These are phyloP conservation scores for Centropyge bicolor DNA, from an alignment of 2,797 vertebrate species.

Conservation along the genomic window DNA sequence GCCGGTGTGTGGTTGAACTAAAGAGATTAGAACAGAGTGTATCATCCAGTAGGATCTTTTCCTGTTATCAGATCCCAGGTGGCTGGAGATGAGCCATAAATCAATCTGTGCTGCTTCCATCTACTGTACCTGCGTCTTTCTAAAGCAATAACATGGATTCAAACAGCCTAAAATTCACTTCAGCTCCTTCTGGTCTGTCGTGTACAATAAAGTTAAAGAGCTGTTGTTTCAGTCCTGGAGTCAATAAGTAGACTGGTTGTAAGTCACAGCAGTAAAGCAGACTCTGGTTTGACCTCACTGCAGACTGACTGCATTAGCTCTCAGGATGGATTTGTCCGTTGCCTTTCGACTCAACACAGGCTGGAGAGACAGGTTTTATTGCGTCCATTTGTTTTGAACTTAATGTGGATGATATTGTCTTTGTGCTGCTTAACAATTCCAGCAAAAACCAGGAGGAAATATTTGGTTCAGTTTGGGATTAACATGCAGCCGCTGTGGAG, in stretches of 20 bases:
- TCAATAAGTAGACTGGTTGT: slow-evolving; percentile 9
- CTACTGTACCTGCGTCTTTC: not conserved
- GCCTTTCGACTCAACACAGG: not conserved
- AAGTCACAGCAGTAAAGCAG: not conserved
- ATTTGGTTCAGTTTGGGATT: not conserved
- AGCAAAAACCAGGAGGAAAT: not conserved
- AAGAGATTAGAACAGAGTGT: not conserved
- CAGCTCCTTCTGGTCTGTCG: not conserved
- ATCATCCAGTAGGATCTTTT: not conserved
- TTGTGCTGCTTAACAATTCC: not conserved
- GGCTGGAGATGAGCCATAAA: slow-evolving; percentile 10
- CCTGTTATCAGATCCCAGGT: not conserved
- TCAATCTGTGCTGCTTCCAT: not conserved
- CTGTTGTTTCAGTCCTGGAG: slow-evolving; percentile 16
- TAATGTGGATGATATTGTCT: no score
- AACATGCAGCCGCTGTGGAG: not conserved
- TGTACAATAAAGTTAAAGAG: slow-evolving; percentile 27
- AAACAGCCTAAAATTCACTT: not conserved
- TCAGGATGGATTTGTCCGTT: no score
- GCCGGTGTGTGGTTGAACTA: not conserved
- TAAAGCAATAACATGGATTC: not conserved
- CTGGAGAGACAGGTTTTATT: not conserved
- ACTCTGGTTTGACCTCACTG: slow-evolving; percentile 6
- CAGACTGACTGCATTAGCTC: not conserved
- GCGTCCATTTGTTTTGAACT: no score